phyloP scores from a whole-genome alignment of 2,797 vertebrate genomes.

The Periophthalmus magnuspinnatus region DNA sequence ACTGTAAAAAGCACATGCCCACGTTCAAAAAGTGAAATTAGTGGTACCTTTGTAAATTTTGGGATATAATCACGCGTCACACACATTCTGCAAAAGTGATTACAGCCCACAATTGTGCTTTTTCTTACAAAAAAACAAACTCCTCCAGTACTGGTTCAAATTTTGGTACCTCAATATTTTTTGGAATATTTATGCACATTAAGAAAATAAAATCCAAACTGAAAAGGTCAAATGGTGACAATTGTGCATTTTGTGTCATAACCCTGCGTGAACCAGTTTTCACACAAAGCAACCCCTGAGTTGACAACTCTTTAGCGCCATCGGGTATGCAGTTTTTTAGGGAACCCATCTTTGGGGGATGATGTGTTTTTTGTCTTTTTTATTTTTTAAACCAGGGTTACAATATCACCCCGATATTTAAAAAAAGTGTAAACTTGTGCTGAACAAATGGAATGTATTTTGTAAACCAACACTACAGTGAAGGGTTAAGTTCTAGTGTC shows the following conservation, averaged over 20 bases:
- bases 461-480: conserved; percentile 71
- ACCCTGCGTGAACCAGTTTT: conserved; percentile 49
- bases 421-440: conserved; percentile 72
- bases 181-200: conserved; percentile 56
- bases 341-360: conserved; percentile 49
- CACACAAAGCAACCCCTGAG: conserved; percentile 73
- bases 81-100: conserved; percentile 66
- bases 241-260: conserved; percentile 70
- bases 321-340: conserved; percentile 61
- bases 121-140: conserved; percentile 63
- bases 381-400: conserved; percentile 48
- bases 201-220: conserved; percentile 41
- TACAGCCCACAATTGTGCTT: conserved; percentile 72
- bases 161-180: conserved; percentile 62
- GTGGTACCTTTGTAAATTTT: conserved; percentile 66
- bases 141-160: conserved; percentile 54
- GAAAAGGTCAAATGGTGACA: conserved; percentile 61
- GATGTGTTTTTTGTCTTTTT: conserved; percentile 50
- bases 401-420: conserved; percentile 46
- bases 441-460: conserved; percentile 75
- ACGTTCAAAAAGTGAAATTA: conserved; percentile 72
- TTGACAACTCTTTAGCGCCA: conserved; percentile 74
- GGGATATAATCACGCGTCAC: conserved; percentile 53
- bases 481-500: conserved; percentile 47
- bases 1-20: conserved; percentile 77